phyloP scores from a whole-genome alignment of 2,797 vertebrate species.

The Coilia nasus region DNA sequence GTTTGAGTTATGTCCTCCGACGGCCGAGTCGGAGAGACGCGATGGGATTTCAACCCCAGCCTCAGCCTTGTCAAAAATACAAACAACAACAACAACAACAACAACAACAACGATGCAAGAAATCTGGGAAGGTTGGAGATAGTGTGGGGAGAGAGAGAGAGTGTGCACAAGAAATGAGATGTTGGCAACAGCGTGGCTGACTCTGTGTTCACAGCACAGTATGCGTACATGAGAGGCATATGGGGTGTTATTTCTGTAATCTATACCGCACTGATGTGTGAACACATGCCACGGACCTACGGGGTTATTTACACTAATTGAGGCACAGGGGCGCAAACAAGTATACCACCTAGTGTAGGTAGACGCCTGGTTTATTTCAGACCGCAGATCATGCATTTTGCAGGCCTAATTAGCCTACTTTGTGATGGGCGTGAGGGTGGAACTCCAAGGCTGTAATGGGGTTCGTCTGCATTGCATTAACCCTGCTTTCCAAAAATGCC shows the following conservation, averaged over 20 bases:
- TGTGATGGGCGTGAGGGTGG: not conserved
- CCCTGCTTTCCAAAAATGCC: not conserved
- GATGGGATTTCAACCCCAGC: slow-evolving; percentile 53
- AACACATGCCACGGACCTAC: not conserved
- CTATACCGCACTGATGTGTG: not conserved
- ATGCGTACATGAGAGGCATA: not conserved
- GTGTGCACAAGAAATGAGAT: slow-evolving; percentile 48
- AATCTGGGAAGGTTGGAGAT: too few species aligned
- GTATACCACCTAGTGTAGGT: not conserved
- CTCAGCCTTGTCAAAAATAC: slow-evolving; percentile 52
- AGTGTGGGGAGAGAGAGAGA: slow-evolving; percentile 12
- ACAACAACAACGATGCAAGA: slow-evolving; percentile 40
- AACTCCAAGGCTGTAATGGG: not conserved
- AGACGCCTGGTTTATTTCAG: not conserved
- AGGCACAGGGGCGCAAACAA: not conserved
- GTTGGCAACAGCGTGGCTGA: slow-evolving; percentile 42
- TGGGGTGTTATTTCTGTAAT: not conserved
- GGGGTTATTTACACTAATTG: slow-evolving; percentile 20
- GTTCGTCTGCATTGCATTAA: not conserved
- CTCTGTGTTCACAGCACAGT: slow-evolving; percentile 15
- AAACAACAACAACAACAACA: slow-evolving; percentile 54
- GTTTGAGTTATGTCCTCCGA: slow-evolving; percentile 59
- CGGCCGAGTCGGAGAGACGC: slow-evolving; percentile 47
- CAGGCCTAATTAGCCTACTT: not conserved
- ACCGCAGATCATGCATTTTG: not conserved